Evolutionary conservation across 2,797 vertebrate genomes (phyloP).

Genomic region (Hyperoplus lanceolatus): DNA sequence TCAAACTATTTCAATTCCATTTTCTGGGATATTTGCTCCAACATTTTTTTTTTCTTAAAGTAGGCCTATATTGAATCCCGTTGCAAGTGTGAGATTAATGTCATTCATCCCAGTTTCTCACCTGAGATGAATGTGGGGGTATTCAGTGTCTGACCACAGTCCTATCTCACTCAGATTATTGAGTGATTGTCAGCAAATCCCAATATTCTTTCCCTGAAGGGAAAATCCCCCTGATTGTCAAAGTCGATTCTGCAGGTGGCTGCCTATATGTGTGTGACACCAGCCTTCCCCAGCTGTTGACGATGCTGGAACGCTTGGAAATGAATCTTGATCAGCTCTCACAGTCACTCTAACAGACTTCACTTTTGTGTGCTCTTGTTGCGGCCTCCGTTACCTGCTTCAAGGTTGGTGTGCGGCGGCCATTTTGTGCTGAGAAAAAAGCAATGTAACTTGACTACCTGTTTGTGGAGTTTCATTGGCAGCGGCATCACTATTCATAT

Average conservation of each 20-base stretch:
- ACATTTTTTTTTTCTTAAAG: neutral
- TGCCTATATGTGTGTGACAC: conserved; percentile 45
- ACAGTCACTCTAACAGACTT: conserved; percentile 1
- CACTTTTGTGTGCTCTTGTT: neutral
- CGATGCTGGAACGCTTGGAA: conserved; percentile 25
- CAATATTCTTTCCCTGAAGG: conserved; percentile 50
- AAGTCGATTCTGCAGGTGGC: conserved; percentile 56
- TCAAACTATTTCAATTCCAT: neutral
- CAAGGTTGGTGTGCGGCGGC: conserved; percentile 40
- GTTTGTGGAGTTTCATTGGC: conserved; percentile 11
- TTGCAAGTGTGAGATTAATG: neutral
- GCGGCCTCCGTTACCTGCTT: neutral
- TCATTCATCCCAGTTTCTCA: conserved; percentile 28
- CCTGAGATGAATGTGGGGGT: conserved; percentile 43
- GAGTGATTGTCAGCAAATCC: conserved; percentile 70
- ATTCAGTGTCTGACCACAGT: conserved; percentile 43
- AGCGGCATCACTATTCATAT: neutral
- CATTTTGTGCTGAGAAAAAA: conserved; percentile 67
- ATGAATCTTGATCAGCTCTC: conserved; percentile 13
- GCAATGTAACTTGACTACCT: conserved; percentile 11
- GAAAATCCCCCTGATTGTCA: conserved; percentile 70
- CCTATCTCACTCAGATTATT: conserved; percentile 60
- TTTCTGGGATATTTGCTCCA: neutral
- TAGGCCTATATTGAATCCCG: neutral
- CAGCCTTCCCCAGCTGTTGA: conserved; percentile 50